Conservation (phyloP, 1,140 invertebrate genomes). For the Bombus breviceps region DNA sequence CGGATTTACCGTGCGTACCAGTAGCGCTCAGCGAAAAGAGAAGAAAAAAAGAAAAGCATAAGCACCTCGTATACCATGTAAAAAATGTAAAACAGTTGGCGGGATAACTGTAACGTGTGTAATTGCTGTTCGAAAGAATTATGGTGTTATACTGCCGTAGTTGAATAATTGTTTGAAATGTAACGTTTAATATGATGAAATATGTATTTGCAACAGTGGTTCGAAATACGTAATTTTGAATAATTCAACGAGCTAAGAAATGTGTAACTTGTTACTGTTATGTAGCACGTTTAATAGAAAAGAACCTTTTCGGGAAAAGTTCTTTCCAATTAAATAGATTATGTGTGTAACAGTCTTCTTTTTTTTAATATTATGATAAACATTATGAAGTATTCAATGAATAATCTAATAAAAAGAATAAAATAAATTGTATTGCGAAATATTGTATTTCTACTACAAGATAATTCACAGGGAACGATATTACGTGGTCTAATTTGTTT, state of each 20-base stretch:
- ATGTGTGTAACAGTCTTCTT: too few relatives aligned
- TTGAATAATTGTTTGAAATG: neutral
- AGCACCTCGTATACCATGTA: too few relatives aligned
- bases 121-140: neutral
- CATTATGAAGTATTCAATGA: too few relatives aligned
- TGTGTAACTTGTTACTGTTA: neutral
- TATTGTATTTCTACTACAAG: neutral
- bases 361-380: too few relatives aligned
- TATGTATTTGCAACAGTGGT: too few relatives aligned
- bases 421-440: neutral
- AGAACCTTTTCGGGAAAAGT: neutral
- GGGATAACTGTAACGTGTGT: constrained; percentile 11
- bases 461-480: neutral
- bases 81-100: neutral
- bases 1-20: constrained; percentile 4
- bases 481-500: neutral
- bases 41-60: neutral
- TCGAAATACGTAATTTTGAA: neutral
- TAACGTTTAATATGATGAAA: neutral
- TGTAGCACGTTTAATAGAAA: neutral
- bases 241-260: neutral
- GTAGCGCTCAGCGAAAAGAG: neutral
- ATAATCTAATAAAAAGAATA: neutral
- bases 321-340: neutral
- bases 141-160: neutral